These are phyloP conservation scores for Agrypnus murinus DNA, from an alignment of 2,888 invertebrate species.

Conservation along the genomic window DNA sequence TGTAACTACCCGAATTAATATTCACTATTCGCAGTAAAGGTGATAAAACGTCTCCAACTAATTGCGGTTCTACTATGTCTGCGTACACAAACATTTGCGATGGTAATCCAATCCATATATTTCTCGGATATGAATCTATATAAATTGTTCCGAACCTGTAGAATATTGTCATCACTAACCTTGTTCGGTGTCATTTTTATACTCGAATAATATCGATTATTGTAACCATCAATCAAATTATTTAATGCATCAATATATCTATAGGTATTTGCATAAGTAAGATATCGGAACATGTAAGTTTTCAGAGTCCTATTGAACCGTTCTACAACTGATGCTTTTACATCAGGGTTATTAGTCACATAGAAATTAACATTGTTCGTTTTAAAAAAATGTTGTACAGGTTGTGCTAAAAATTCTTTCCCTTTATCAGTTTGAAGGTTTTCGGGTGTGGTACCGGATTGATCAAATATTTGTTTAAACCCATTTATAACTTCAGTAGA, in stretches of 20 bases:
- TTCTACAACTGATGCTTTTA: slow-evolving; percentile 19
- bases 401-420: slow-evolving; percentile 16
- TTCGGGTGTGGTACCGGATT: neutral
- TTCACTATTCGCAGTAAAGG: slow-evolving; percentile 58
- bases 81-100: slow-evolving; percentile 43
- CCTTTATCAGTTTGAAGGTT: slow-evolving; percentile 30
- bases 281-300: slow-evolving; percentile 15
- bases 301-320: slow-evolving; percentile 24
- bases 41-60: slow-evolving; percentile 57
- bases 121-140: slow-evolving; percentile 24
- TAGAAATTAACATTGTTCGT: slow-evolving; percentile 9
- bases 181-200: slow-evolving; percentile 4
- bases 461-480: slow-evolving; percentile 12
- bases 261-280: slow-evolving; percentile 14
- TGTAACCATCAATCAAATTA: slow-evolving; percentile 1
- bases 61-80: slow-evolving; percentile 56
- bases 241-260: slow-evolving; percentile 16
- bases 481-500: neutral
- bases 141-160: slow-evolving; percentile 21
- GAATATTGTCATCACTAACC: slow-evolving; percentile 4
- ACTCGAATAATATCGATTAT: slow-evolving; percentile 16
- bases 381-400: slow-evolving; percentile 15
- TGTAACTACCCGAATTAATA: slow-evolving; percentile 49
- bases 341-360: slow-evolving; percentile 23
- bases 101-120: slow-evolving; percentile 52